Evolutionary conservation across 2,888 invertebrate genomes (phyloP), one percentile per base, ranked within the genome.

Genomic region (Trissolcus brochymenae): DNA sequence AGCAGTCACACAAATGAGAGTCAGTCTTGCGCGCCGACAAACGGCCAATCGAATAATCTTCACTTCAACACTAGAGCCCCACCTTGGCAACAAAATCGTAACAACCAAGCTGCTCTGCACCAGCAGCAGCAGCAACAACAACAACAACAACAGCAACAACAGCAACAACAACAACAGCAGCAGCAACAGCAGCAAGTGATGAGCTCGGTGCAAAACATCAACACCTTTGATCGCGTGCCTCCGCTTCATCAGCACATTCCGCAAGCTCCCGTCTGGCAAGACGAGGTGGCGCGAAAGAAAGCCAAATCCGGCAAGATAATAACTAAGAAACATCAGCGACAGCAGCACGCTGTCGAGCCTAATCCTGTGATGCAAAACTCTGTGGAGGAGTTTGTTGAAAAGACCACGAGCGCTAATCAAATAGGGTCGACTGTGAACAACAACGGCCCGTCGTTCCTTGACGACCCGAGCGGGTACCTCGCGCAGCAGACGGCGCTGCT

Each of bases 381-480:
- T 6, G 83, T 82, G 13, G 87, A 87, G 25, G 87, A 87, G 19
- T 87, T 87, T 49, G 82, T 81, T 17, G 87, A 89, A 7, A 87
- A 87, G 43, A 78, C 80, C 64, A 82, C 85, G 65, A 79, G 81
- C 51, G 82, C 82, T 72, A 83, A 81, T 76, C 84, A 83, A 76
- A 82, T 85, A 49, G 81, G 83, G 13, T 83, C 82, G 29, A 82
- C 83, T 7, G 81, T 84, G 6, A 84, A 82, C 51, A 84, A 80
- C 21, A 90, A 93, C 80, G 86, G 85, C 79, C 95, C 95, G 1
- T 96, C 96, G 40, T 97, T 96, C 87, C 93, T 97, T 91, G 97
- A 97, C 81, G 96, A 97, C 89, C 96, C 97, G 0, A 95, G 94
- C 84, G 97, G 96, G 2, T 97, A 96, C 89, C 90, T 97, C 81